Conservation (phyloP, 2,888 invertebrate genomes). For the Cacoxenus indagator region DNA sequence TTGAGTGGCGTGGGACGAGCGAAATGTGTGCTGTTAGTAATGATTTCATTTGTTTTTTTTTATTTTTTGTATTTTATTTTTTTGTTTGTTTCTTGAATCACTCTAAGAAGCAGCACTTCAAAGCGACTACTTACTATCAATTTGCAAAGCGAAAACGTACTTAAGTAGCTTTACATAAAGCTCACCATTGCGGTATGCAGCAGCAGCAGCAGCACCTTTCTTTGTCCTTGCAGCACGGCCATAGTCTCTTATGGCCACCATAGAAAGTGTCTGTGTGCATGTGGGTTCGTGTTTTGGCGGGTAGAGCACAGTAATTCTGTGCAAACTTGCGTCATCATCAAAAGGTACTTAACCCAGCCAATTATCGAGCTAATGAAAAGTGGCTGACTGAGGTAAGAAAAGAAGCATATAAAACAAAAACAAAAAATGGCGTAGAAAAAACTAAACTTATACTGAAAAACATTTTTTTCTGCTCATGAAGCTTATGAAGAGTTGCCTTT, state of each 20-base stretch:
- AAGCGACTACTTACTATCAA: conserved; percentile 13
- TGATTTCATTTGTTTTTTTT: too few species aligned
- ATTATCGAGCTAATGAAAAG: conserved; percentile 29
- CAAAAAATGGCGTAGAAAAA: neutral
- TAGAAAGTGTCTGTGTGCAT: too few species aligned
- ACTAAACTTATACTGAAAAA: neutral
- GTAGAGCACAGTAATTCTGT: neutral
- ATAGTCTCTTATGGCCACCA: too few species aligned
- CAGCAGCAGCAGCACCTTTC: neutral
- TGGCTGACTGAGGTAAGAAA: neutral
- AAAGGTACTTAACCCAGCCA: conserved; percentile 27
- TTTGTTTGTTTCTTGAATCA: neutral
- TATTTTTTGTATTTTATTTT: neutral
- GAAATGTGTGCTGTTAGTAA: too few species aligned
- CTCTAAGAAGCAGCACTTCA: neutral
- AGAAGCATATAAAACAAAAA: neutral
- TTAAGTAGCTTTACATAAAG: neutral
- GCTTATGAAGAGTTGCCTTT: neutral
- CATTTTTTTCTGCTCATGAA: neutral
- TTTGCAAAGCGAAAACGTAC: neutral
- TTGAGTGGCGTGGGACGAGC: too few species aligned
- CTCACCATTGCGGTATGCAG: neutral
- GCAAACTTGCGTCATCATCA: conserved; percentile 25
- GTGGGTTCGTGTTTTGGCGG: neutral
- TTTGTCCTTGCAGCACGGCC: neutral